These are phyloP conservation scores for Luperina nickerlii DNA, from an alignment of 2,888 invertebrate genomes.

Conservation along the genomic window DNA sequence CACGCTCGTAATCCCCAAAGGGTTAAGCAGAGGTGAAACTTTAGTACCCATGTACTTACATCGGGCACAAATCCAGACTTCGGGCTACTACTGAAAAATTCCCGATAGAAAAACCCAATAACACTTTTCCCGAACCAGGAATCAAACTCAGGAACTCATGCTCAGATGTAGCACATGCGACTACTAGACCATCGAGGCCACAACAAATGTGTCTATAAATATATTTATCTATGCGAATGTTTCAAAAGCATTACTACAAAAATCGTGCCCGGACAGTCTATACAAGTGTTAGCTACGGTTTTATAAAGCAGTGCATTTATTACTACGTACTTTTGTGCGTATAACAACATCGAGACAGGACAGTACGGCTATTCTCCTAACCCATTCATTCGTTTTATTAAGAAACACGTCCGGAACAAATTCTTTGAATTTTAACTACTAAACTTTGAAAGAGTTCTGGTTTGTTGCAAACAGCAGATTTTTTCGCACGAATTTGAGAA, in stretches of 20 bases:
- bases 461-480: constrained; percentile 3
- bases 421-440: constrained; percentile 39
- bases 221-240: not conserved
- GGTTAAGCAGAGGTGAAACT: not conserved
- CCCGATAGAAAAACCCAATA: not conserved
- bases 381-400: constrained; percentile 36
- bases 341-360: constrained; percentile 29
- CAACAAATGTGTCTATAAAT: not conserved
- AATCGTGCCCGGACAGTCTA: constrained; percentile 54
- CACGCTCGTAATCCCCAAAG: not conserved
- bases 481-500: constrained; percentile 7
- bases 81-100: not conserved
- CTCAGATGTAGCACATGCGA: not conserved
- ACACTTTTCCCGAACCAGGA: not conserved
- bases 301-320: constrained; percentile 50
- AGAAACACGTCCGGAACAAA: constrained; percentile 52
- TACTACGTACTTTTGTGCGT: constrained; percentile 25
- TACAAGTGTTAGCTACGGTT: constrained; percentile 53
- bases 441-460: constrained; percentile 27
- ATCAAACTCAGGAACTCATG: no score
- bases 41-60: no score
- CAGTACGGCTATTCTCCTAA: constrained; percentile 19
- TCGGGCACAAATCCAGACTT: not conserved
- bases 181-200: not conserved
- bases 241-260: constrained; percentile 19